Evolutionary conservation across 2,888 invertebrate species (phyloP).

Genomic region (Cataglyphis altisquamis): DNA sequence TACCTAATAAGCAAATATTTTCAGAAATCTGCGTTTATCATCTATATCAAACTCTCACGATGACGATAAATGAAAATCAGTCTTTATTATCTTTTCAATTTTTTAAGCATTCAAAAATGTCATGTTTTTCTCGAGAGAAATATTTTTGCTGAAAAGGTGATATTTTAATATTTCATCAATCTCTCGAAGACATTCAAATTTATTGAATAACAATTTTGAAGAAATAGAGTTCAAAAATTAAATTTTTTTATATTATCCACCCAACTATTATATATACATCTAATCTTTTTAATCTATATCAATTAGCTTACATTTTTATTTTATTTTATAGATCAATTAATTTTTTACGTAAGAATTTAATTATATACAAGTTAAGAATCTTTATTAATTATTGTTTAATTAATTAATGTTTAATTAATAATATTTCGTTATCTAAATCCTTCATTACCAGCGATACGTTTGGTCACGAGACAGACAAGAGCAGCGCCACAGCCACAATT

Average conservation of each 20-base stretch:
- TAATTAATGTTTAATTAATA: no score
- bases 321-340: not conserved
- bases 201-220: not conserved
- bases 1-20: not conserved
- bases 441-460: not conserved
- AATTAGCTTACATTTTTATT: not conserved
- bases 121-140: not conserved
- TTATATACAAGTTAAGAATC: not conserved
- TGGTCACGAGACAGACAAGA: conserved; percentile 32
- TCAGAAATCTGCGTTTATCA: not conserved
- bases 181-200: not conserved
- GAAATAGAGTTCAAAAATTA: not conserved
- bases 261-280: not conserved
- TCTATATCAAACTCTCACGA: not conserved
- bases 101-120: not conserved
- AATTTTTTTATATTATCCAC: not conserved
- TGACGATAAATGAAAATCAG: not conserved
- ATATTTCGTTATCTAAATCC: not conserved
- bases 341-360: not conserved
- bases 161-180: not conserved
- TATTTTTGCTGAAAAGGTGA: not conserved
- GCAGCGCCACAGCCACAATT: conserved; percentile 72
- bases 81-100: not conserved
- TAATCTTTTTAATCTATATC: not conserved
- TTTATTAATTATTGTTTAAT: not conserved